phyloP scores from a whole-genome alignment of 2,888 invertebrate genomes.

The Pycnomerus fuliginosus region DNA sequence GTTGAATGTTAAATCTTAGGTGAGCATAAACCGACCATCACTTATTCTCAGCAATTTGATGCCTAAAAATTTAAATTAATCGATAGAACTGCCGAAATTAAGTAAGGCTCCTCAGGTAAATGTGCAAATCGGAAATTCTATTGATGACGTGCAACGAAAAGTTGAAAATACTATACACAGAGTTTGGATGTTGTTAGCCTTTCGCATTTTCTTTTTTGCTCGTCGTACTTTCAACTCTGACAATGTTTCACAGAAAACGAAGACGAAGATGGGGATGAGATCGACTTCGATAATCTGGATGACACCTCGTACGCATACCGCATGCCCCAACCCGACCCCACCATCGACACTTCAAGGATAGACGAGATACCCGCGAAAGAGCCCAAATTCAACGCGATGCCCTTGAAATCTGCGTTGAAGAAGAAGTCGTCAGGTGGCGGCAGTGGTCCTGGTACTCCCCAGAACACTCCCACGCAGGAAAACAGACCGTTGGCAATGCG shows the following conservation, averaged over 20 bases:
- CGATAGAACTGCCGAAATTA: too few relatives aligned
- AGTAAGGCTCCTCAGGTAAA: too few relatives aligned
- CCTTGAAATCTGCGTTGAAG: constrained; percentile 89
- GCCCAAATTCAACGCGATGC: constrained; percentile 83
- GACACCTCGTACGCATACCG: constrained; percentile 61
- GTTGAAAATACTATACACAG: too few relatives aligned
- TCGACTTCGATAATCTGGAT: constrained; percentile 66
- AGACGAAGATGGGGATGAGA: constrained; percentile 50
- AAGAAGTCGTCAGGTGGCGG: constrained; percentile 60
- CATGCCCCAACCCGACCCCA: constrained; percentile 63
- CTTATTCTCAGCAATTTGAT: too few relatives aligned
- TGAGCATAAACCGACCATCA: too few relatives aligned
- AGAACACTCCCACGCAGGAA: constrained; percentile 72
- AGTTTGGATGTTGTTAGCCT: too few relatives aligned
- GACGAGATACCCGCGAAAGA: constrained; percentile 93
- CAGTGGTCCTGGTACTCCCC: constrained; percentile 64
- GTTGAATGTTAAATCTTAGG: too few relatives aligned
- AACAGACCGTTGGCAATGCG: constrained; percentile 63
- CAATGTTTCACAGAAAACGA: constrained; percentile 42
- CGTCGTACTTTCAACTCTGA: too few relatives aligned
- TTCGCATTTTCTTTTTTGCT: too few relatives aligned
- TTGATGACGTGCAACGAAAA: too few relatives aligned
- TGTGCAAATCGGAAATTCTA: too few relatives aligned
- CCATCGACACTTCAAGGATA: constrained; percentile 78
- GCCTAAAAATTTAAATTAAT: too few relatives aligned